Evolutionary conservation across 2,113 vertebrate species (phyloP).

Genomic region (Myocastor coypus): DNA sequence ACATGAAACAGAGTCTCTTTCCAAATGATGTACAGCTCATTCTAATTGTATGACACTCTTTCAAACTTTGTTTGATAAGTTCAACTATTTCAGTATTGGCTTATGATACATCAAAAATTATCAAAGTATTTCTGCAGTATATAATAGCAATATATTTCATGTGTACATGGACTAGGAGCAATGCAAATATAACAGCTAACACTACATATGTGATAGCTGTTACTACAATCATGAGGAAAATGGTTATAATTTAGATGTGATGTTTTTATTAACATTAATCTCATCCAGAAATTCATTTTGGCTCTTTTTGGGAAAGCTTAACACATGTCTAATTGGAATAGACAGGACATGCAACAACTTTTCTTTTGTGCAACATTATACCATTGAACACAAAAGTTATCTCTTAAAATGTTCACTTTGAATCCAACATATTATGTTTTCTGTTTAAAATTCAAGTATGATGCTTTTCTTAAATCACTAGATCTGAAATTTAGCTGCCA

Average conservation of each 20-base stretch:
- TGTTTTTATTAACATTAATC: background rate
- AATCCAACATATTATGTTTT: background rate
- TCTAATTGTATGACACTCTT: constrained; percentile 8
- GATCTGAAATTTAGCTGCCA: background rate
- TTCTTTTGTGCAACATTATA: background rate
- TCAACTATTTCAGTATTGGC: constrained; percentile 23
- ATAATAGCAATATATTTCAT: background rate
- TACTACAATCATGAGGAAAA: background rate
- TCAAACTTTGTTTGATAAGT: constrained; percentile 16
- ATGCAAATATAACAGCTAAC: background rate
- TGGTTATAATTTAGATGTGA: background rate
- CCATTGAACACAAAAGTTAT: background rate
- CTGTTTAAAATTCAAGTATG: background rate
- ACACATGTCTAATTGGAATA: background rate
- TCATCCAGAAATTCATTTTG: background rate
- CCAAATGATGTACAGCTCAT: background rate
- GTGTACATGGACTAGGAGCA: background rate
- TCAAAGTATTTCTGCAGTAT: background rate
- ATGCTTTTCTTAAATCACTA: background rate
- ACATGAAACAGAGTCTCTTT: background rate
- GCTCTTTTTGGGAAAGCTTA: background rate
- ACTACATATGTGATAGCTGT: background rate
- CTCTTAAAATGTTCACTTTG: background rate
- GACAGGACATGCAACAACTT: background rate
- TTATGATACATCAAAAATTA: background rate